These are phyloP conservation scores for Hirtodrosophila alboralis DNA, from an alignment of 2,888 invertebrate genomes.

Conservation along the genomic window DNA sequence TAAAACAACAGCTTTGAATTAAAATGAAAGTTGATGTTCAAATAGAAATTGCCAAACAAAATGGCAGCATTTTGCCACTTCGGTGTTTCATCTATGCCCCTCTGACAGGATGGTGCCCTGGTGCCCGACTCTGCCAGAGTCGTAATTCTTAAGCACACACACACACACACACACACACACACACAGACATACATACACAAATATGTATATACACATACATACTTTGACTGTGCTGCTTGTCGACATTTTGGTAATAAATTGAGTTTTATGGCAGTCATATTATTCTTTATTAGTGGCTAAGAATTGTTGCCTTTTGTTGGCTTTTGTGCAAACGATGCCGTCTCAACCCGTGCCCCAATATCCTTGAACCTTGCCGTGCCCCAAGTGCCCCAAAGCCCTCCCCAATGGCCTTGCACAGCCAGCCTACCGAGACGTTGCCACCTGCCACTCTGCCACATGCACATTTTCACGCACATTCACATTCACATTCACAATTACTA, in stretches of 20 bases:
- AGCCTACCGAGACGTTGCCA: constrained; percentile 21
- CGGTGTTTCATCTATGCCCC: constrained; percentile 18
- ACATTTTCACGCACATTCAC: constrained; percentile 8
- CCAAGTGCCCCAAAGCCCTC: too few species aligned
- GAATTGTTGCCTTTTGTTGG: constrained; percentile 79
- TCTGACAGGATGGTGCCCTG: constrained; percentile 45
- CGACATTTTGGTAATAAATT: constrained; percentile 78
- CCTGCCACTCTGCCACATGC: constrained; percentile 29
- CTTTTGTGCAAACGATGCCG: constrained; percentile 71
- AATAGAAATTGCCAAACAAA: constrained; percentile 69
- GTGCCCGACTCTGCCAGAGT: constrained; percentile 58
- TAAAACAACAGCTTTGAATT: constrained; percentile 62
- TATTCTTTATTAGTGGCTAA: constrained; percentile 78
- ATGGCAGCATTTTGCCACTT: constrained; percentile 66
- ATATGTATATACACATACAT: constrained; percentile 27
- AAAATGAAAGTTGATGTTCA: constrained; percentile 54
- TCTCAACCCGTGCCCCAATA: constrained; percentile 46
- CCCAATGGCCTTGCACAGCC: too few species aligned
- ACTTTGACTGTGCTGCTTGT: constrained; percentile 60
- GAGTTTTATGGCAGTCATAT: constrained; percentile 79
- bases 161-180: constrained; percentile 13
- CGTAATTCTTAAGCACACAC: constrained; percentile 64
- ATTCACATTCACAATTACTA: constrained; percentile 31
- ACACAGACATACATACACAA: constrained; percentile 17
- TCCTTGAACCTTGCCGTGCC: too few species aligned